Evolutionary conservation across 2,888 invertebrate species (phyloP).

Genomic region (Gerris lacustris): DNA sequence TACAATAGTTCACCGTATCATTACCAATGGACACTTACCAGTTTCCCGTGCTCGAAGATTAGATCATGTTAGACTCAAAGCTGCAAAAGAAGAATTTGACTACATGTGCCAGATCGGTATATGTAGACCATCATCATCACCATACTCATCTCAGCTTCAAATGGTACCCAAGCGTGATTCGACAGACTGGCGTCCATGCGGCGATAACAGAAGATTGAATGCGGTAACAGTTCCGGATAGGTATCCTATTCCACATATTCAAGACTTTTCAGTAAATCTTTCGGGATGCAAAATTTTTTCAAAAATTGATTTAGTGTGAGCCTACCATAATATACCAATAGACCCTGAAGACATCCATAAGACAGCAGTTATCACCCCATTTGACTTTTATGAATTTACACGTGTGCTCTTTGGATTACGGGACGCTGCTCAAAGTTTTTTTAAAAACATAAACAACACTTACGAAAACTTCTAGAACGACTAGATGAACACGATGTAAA

Average conservation of each 20-base stretch:
- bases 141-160: no score
- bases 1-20: no score
- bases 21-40: no score
- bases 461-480: constrained; percentile 23
- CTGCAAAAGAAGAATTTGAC: no score
- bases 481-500: constrained; percentile 26
- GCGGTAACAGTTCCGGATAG: constrained; percentile 31
- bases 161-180: no score
- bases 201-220: constrained; percentile 32
- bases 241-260: constrained; percentile 32
- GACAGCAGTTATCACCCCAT: constrained; percentile 31
- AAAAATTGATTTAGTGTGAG: constrained; percentile 27
- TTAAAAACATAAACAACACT: constrained; percentile 24
- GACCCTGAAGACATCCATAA: constrained; percentile 27
- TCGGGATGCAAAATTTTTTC: constrained; percentile 27
- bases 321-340: constrained; percentile 32
- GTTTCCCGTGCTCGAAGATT: no score
- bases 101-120: no score
- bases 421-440: constrained; percentile 29
- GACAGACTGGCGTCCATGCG: no score
- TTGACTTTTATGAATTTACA: constrained; percentile 23
- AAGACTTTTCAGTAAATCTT: constrained; percentile 29
- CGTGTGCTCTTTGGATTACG: constrained; percentile 28
- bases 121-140: no score
- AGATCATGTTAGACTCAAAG: no score